Evolutionary conservation across 2,888 invertebrate species (phyloP).

Genomic region (Andrena bucephala): DNA sequence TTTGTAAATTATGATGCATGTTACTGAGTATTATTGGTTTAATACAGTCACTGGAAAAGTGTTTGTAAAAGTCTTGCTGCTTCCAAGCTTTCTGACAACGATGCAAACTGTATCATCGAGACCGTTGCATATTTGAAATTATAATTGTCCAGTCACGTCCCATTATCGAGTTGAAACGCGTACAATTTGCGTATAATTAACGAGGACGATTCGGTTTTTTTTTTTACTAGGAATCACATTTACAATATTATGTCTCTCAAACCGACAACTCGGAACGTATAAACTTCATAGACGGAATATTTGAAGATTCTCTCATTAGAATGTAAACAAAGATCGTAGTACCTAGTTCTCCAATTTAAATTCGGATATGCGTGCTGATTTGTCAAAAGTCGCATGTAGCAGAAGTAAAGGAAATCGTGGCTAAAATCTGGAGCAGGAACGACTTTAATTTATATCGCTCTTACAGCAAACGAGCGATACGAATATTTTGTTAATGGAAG

Average conservation of each 20-base stretch:
- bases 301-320: not conserved
- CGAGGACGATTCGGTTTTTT: not conserved
- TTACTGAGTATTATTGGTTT: no score
- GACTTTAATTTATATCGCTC: not conserved
- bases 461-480: not conserved
- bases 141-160: no score
- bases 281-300: not conserved
- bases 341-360: no score
- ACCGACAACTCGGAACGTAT: not conserved
- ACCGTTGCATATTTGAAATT: no score
- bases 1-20: no score
- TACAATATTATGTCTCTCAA: not conserved
- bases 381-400: not conserved
- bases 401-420: not conserved
- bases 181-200: not conserved
- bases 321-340: not conserved
- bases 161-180: not conserved
- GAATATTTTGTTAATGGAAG: not conserved
- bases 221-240: not conserved
- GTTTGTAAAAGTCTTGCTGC: no score
- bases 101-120: no score
- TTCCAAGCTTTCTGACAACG: no score
- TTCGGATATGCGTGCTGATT: no score
- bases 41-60: no score
- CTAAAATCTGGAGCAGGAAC: not conserved